Base-by-base conservation (phyloP, 2,888 invertebrate genomes). In the Scaptomyza reducta region DNA sequence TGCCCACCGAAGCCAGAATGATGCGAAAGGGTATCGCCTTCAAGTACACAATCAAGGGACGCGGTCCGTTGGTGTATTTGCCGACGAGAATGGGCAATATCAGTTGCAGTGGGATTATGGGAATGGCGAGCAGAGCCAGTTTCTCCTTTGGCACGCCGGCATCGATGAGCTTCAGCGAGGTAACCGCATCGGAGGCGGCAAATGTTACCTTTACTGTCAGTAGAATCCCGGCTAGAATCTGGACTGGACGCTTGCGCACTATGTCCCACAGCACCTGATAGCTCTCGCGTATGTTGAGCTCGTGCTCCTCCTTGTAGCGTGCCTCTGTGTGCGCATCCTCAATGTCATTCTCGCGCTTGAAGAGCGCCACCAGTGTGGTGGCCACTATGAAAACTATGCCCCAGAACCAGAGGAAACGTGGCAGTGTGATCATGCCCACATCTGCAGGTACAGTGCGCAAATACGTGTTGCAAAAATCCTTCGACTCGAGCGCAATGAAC, bases 131-230 rank as follows among this genome's bases (percentile, higher is more conserved):
- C 58, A 99, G 92, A 0, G 99, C 99, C 60, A 99, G 92, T 82
- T 96, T 96, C 90, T 99, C 99, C 89, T 98, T 97, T 0, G 98
- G 98, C 50, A 99, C 96, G 13, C 99, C 99, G 27, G 96, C 96
- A 91, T 99, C 99, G 1, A 99, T 96, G 50, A 99, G 93, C 92
- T 99, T 99, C 67, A 99, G 93, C 2, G 97, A 96, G 18, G 99
- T 97, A 0, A 99, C 97, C 22, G 97, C 96, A 93, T 99, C 99
- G 67, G 97, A 96, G 1, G 99, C 98, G 40, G 98, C 96, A 92
- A 99, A 99, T 3, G 98, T 92, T 86, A 97, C 97, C 94, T 99
- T 99, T 44, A 96, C 95, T 6, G 99, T 99, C 56, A 99, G 94
- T 44, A 98, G 92, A 64, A 99, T 95, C 0, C 95, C 87, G 7